Evolutionary conservation across 2,888 invertebrate species (phyloP).

Genomic region (Microctonus brassicae): DNA sequence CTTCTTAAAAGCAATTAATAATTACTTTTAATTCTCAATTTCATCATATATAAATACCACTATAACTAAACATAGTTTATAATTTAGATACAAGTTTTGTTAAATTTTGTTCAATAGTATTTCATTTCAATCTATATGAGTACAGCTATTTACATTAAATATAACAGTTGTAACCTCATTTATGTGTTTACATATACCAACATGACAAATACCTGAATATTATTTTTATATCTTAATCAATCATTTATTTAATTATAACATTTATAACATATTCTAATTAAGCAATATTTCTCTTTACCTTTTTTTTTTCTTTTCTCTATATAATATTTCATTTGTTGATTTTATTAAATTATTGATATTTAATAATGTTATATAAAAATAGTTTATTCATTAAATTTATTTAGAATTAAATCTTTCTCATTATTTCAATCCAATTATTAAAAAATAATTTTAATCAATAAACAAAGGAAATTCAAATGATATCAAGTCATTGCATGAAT

Average conservation of each 20-base stretch:
- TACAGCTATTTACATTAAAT: constrained; percentile 59
- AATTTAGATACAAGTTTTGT: constrained; percentile 6
- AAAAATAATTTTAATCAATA: neutral
- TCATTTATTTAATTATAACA: neutral
- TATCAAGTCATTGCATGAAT: neutral
- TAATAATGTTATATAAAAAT: neutral
- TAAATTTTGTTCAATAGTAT: constrained; percentile 27
- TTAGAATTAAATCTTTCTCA: too few species aligned
- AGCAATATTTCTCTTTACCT: too few species aligned
- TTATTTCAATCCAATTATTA: neutral
- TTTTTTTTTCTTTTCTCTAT: too few species aligned
- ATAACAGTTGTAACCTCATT: constrained; percentile 59
- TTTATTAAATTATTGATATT: neutral
- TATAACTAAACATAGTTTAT: too few species aligned
- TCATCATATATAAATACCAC: too few species aligned
- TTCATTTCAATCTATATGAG: constrained; percentile 27
- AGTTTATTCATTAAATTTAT: too few species aligned
- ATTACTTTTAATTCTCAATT: too few species aligned
- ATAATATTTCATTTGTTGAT: neutral
- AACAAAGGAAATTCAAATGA: neutral
- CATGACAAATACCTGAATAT: neutral
- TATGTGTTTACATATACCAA: constrained; percentile 20
- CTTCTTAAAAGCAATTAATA: too few species aligned
- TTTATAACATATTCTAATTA: too few species aligned
- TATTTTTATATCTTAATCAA: neutral